Evolutionary conservation across 2,888 invertebrate species (phyloP), one percentile per base, ranked within the genome.

Genomic region (Phorcus lineatus): DNA sequence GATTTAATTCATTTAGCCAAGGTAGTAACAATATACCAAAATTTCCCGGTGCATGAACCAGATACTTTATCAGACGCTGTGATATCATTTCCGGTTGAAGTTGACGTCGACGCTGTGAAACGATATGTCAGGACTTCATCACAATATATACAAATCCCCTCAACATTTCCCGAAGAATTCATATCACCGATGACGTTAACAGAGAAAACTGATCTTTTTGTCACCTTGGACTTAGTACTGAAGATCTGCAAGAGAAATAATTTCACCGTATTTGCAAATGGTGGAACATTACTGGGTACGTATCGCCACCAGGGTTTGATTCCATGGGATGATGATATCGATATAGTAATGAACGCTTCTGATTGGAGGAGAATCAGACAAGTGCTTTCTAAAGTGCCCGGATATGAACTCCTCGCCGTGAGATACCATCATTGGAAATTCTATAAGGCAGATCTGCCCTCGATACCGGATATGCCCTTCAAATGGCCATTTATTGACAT

Each of bases 271-370:
- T 82, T 85, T 54, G 54, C 84, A 78, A 82, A 81, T 55, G 82
- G 83, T 1, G 85, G 85, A 22, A 82, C 84, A 11, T 78, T 86
- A 31, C 79, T 86, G 11, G 86, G 86, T 31, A 81, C 84, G 7
- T 85, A 83, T 75, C 77, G 86, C 2, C 88, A 88, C 74, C 88
- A 88, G 78, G 88, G 87, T 19, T 81, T 86, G 36, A 84, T 88
- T 28, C 88, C 88, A 9, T 89, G 89, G 89, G 89, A 89, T 79
- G 89, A 89, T 75, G 89, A 89, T 70, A 79, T 87, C 9, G 89
- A 89, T 66, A 77, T 89, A 16, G 81, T 85, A 11, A 79, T 89
- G 70, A 86, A 86, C 77, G 81, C 79, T 28, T 82, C 85, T 2
- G 78, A 87, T 53, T 85, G 85, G 82, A 55, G 78, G 9, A 54